These are phyloP conservation scores for Hylia prasina DNA, from an alignment of 2,113 vertebrate genomes.

Conservation along the genomic window DNA sequence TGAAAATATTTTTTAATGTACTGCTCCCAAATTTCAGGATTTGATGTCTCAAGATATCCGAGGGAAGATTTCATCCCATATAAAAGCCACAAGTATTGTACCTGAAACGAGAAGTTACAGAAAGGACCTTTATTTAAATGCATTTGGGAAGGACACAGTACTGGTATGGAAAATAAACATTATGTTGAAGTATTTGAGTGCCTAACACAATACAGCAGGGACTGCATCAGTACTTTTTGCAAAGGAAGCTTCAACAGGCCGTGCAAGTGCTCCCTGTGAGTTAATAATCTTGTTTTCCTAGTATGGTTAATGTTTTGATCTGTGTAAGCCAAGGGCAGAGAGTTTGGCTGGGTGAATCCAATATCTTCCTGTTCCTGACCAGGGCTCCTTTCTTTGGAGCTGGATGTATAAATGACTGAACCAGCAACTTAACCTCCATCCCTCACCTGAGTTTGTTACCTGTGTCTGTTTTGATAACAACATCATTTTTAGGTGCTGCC, in stretches of 20 bases:
- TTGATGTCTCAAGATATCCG: background rate
- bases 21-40: background rate
- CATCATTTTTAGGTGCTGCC: background rate
- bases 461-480: background rate
- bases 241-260: background rate
- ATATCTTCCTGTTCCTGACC: background rate
- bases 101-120: slow-evolving; percentile 32
- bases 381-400: background rate
- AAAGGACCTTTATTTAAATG: background rate
- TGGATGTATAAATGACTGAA: background rate
- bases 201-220: background rate
- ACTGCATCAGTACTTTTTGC: background rate
- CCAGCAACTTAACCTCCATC: background rate
- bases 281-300: background rate
- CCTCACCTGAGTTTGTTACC: background rate
- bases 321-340: background rate
- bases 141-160: background rate
- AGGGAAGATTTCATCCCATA: slow-evolving; percentile 52
- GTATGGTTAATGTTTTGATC: background rate
- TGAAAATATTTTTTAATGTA: background rate
- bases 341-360: background rate
- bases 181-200: background rate
- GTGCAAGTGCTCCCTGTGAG: background rate
- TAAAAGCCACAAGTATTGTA: slow-evolving; percentile 48
- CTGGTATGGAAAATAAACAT: background rate